Evolutionary conservation across 2,888 invertebrate species (phyloP), one percentile per base, ranked within the genome.

Genomic region (Oscheius sp.): DNA sequence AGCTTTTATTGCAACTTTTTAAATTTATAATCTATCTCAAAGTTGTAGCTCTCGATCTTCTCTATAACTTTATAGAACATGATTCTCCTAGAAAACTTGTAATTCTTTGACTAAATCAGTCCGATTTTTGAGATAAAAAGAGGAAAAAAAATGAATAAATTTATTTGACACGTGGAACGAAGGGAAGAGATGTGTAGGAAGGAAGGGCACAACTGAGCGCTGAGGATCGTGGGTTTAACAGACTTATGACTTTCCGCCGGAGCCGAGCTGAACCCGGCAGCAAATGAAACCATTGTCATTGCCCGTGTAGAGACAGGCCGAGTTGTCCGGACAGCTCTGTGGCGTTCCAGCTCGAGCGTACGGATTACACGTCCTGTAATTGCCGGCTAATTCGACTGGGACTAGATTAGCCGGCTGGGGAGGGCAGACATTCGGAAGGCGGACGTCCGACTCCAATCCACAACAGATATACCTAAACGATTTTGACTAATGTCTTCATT

Each of bases 201-300:
- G 45, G 42, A 45, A 45, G 61, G 39, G 61, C 61, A 61, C 61
- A 61, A 61, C 61, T 61, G 61, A 61, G 61, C 45, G 61, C 61
- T 61, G 61, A 61, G 61, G 61, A 61, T 61, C 61, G 61, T 23
- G 33, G 48, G 48, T 12, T 42, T 15, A n/a, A n/a, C 27, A 17
- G n/a, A 29, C 61, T 61, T 27, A 66, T 33, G 66, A 53, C 42
- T 66, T 73, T 57, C 75, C 75, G 57, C 80, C 79, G 34, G 63
- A 66, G 20, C 77, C 78, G 63, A 82, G 69, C 65, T 85, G 84
- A 20, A 85, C 83, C 46, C 85, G 69, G 68, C 86, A 86, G 66
- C 86, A 86, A 71, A 86, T 84, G 79, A 85, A 86, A 12, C 84
- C 83, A 67, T 84, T 83, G 72, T 85, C 82, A 57, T 77, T 78